These are phyloP conservation scores for Laterallus jamaicensis DNA, from an alignment of 2,113 vertebrate genomes.

Conservation along the genomic window DNA sequence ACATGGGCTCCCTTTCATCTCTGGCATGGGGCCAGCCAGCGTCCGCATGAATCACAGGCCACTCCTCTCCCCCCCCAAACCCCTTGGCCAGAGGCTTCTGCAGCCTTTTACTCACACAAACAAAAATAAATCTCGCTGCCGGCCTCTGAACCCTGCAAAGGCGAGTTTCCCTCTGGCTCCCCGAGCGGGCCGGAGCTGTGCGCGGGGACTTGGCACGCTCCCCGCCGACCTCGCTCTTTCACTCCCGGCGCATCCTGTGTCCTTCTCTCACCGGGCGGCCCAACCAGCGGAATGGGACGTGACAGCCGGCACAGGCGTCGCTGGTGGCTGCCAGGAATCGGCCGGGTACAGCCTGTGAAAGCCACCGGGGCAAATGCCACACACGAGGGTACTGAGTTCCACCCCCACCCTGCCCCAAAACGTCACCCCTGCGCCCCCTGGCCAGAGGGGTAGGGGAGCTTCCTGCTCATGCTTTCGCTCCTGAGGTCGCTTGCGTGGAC, in stretches of 20 bases:
- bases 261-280: slow-evolving; percentile 81
- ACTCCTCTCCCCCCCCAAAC: slow-evolving; percentile 51
- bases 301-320: slow-evolving; percentile 79
- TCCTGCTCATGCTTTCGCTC: fast-evolving
- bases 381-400: neutral
- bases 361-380: slow-evolving; percentile 68
- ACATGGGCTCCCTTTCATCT: slow-evolving; percentile 62
- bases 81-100: slow-evolving; percentile 76
- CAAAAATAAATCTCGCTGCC: slow-evolving; percentile 82
- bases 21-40: slow-evolving; percentile 66
- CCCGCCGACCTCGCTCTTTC: slow-evolving; percentile 81
- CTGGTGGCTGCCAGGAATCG: slow-evolving; percentile 75
- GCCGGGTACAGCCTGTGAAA: slow-evolving; percentile 69
- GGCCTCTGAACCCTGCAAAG: slow-evolving; percentile 81
- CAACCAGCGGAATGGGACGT: slow-evolving; percentile 80
- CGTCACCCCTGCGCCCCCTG: fast-evolving
- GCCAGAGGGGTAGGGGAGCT: neutral
- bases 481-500: fast-evolving
- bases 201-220: slow-evolving; percentile 78
- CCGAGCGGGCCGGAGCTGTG: slow-evolving; percentile 68
- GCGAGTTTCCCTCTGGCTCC: slow-evolving; percentile 77
- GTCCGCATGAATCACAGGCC: slow-evolving; percentile 75
- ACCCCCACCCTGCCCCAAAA: neutral
- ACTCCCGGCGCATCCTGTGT: slow-evolving; percentile 83
- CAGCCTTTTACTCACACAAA: slow-evolving; percentile 82